Percentiles rank a stretch among this genome's conserved stretches.
These are phyloP conservation scores for Geotrypetes seraphini DNA, from an alignment of 2,797 vertebrate species.

Conservation along the genomic window DNA sequence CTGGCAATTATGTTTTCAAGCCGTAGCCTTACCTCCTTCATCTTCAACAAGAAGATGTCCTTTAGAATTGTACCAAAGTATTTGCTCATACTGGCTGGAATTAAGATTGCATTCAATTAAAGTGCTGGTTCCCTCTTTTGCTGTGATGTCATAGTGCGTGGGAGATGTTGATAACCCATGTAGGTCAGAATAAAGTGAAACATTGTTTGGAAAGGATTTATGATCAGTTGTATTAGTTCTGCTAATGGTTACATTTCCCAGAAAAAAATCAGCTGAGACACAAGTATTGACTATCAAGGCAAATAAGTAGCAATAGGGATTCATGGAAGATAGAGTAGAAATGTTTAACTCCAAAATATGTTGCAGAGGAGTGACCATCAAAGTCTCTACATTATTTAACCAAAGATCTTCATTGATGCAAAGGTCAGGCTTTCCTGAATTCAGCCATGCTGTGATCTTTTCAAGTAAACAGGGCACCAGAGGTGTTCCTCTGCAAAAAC, in stretches of 20 bases:
- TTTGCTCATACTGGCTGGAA: slow-evolving; percentile 28
- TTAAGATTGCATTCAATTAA: slow-evolving; percentile 76
- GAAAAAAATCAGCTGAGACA: slow-evolving; percentile 30
- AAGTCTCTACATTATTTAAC: no score
- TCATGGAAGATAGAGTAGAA: slow-evolving; percentile 45
- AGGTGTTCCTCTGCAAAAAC: no score
- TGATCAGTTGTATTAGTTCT: slow-evolving; percentile 10
- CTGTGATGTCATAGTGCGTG: slow-evolving; percentile 54
- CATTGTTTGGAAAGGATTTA: slow-evolving; percentile 24
- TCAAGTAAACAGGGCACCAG: no score
- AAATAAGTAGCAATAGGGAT: slow-evolving; percentile 43
- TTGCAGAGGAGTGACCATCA: no score
- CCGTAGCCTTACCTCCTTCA: slow-evolving; percentile 46
- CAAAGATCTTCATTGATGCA: no score
- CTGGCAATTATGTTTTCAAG: no score
- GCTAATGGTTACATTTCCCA: slow-evolving; percentile 41
- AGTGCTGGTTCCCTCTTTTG: slow-evolving; percentile 66
- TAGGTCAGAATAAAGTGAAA: slow-evolving; percentile 29
- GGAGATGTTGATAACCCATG: slow-evolving; percentile 29
- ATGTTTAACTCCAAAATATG: slow-evolving; percentile 29
- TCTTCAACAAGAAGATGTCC: slow-evolving; percentile 51
- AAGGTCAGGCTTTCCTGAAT: no score
- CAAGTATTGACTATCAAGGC: slow-evolving; percentile 30
- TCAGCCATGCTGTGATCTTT: no score
- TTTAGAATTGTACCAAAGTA: slow-evolving; percentile 81